These are phyloP conservation scores for Malurus elegans DNA, from an alignment of 2,113 vertebrate species.

Conservation along the genomic window DNA sequence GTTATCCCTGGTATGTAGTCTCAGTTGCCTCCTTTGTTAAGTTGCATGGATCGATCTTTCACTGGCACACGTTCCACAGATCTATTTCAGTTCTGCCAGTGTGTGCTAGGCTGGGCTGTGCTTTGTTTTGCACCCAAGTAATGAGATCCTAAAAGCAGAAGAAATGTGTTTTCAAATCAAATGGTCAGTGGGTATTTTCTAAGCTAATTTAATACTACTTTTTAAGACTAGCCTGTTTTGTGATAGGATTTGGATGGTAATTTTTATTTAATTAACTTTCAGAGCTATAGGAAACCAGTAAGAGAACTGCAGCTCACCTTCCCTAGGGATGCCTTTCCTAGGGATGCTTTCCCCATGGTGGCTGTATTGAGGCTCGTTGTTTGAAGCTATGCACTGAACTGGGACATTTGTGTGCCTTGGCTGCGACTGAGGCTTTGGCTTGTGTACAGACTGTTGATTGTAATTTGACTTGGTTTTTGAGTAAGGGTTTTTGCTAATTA, in stretches of 20 bases:
- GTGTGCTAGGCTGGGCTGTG: background rate
- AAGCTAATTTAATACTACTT: background rate
- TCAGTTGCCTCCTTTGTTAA: background rate
- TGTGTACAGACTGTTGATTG: background rate
- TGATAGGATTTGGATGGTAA: background rate
- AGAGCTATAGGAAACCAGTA: background rate
- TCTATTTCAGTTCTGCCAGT: background rate
- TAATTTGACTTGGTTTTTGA: background rate
- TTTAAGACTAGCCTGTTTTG: background rate
- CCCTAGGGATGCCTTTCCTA: background rate
- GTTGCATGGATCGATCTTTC: background rate
- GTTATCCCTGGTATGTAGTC: background rate
- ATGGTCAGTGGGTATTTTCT: background rate
- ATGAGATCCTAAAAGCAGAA: background rate
- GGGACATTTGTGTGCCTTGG: background rate
- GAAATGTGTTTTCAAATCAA: background rate
- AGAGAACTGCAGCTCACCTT: background rate
- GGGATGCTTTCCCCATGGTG: background rate
- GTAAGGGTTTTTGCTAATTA: background rate
- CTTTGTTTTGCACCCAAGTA: background rate
- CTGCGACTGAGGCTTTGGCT: background rate
- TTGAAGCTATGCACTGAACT: background rate
- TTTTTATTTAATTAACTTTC: background rate
- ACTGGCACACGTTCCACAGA: background rate
- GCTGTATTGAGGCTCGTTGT: background rate